Conservation (phyloP, 1,140 invertebrate species). For the Heterodera schachtii region DNA sequence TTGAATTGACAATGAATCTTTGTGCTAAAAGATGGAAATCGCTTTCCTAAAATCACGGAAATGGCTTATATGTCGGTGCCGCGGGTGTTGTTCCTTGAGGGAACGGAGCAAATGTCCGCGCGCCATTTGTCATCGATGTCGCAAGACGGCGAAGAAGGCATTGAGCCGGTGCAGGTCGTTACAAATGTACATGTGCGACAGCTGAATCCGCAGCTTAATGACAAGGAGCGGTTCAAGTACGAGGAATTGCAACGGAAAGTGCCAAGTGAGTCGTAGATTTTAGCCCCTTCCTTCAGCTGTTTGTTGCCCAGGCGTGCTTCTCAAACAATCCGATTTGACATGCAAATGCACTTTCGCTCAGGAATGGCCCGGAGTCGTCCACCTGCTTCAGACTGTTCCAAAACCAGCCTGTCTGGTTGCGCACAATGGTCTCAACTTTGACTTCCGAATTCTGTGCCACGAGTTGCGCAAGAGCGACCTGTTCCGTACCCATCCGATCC, state of each 20-base stretch:
- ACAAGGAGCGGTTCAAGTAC: slow-evolving; percentile 43
- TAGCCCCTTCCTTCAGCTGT: not conserved
- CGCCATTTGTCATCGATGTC: too few relatives aligned
- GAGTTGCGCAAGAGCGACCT: slow-evolving; percentile 38
- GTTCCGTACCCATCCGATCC: slow-evolving; percentile 26
- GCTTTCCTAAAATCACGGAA: slow-evolving; percentile 44
- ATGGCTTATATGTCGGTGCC: slow-evolving; percentile 45
- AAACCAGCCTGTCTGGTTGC: slow-evolving; percentile 54
- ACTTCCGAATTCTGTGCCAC: slow-evolving; percentile 47
- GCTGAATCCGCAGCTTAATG: slow-evolving; percentile 44
- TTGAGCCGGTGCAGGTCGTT: slow-evolving; percentile 27
- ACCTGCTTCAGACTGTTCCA: slow-evolving; percentile 36
- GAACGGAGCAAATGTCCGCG: not conserved
- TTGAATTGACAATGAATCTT: not conserved
- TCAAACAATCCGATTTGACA: slow-evolving; percentile 33
- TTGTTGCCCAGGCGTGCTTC: slow-evolving; percentile 18
- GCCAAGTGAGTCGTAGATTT: slow-evolving; percentile 21
- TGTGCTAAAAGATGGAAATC: slow-evolving; percentile 7
- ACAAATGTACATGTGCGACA: slow-evolving; percentile 43
- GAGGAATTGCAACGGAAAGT: slow-evolving; percentile 24
- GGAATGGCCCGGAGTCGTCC: slow-evolving; percentile 50
- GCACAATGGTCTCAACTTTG: slow-evolving; percentile 51
- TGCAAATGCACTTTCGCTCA: slow-evolving; percentile 44
- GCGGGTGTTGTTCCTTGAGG: slow-evolving; percentile 16
- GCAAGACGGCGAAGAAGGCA: not conserved